phyloP scores from a whole-genome alignment of 2,888 invertebrate species.

The Muscina levida region DNA sequence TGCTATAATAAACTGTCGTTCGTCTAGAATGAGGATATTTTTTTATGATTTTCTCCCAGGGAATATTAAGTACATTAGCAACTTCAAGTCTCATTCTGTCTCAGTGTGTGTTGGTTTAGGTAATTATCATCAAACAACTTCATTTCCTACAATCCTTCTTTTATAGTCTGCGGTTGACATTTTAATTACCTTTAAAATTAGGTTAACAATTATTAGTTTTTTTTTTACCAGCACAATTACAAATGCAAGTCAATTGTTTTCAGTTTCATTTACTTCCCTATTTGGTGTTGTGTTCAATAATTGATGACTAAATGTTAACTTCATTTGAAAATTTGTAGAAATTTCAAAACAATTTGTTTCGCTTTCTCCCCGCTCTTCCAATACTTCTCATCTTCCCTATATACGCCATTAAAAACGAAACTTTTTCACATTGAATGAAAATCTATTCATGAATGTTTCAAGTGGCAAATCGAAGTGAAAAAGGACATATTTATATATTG shows the following conservation, averaged over 20 bases:
- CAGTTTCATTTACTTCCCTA: background rate
- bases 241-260: conserved; percentile 8
- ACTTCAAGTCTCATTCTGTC: too few relatives aligned
- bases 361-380: background rate
- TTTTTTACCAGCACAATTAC: too few relatives aligned
- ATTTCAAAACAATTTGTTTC: conserved; percentile 48
- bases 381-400: background rate
- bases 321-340: conserved; percentile 17
- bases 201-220: too few relatives aligned
- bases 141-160: too few relatives aligned
- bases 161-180: too few relatives aligned
- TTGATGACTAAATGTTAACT: conserved; percentile 30
- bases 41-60: too few relatives aligned
- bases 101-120: too few relatives aligned
- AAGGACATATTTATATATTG: background rate
- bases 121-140: too few relatives aligned
- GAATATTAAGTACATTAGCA: too few relatives aligned
- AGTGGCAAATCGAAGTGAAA: conserved; percentile 8
- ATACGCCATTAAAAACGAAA: conserved; percentile 16
- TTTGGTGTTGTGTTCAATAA: conserved; percentile 20
- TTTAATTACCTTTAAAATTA: too few relatives aligned
- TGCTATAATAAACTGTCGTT: too few relatives aligned
- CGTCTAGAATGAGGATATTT: too few relatives aligned
- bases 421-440: conserved; percentile 28
- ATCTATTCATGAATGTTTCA: conserved; percentile 44